Base-by-base conservation (phyloP, 1,140 invertebrate genomes). In the Augochlora pura region DNA sequence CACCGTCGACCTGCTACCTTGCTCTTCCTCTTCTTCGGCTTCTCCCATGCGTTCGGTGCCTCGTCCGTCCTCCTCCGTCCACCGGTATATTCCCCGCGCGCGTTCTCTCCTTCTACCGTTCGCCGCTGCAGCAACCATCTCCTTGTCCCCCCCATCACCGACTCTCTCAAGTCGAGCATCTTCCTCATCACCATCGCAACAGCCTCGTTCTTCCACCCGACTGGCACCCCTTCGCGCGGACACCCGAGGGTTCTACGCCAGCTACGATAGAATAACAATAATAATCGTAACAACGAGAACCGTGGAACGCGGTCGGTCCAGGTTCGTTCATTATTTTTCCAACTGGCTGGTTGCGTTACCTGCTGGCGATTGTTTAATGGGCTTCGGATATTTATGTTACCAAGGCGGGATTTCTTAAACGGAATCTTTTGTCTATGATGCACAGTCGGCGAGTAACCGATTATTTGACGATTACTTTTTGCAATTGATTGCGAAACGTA, bases 191-290 rank as follows among this genome's bases (percentile, higher is more conserved):
- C 72, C 83, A 73, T 84, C 82, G 82, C 73, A 46, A 69, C 38
- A 23, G n/a, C 27, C 27, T 63, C 70, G 62, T 73, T 66, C 52
- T 23, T 54, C 66, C 46, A 49, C 32, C 72, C 64, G 27, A 59
- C 75, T 77, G 78, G 67, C 72, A 38, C 79, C 82, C 77, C 65
- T 57, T 73, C 49, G 54, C 73, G 73, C 77, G 52, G 64, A 74
- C 75, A 80, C 80, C 65, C 78, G 73, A 74, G 63, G 81, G 77
- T 57, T 80, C 69, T 75, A 32, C 4, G 32, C 32, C 32, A 69
- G 72, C n/a, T n/a, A n/a, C 86, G 82, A 89, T 88, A 88, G 88
- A 88, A 90, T 90, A 91, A 90, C 88, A 90, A 87, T 76, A 78
- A 89, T 88, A 89, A 87, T 85, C 82, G 84, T 77, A 23, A 57